Evolutionary conservation across 2,797 vertebrate genomes (phyloP).

Genomic region (Psittacula derbiana): DNA sequence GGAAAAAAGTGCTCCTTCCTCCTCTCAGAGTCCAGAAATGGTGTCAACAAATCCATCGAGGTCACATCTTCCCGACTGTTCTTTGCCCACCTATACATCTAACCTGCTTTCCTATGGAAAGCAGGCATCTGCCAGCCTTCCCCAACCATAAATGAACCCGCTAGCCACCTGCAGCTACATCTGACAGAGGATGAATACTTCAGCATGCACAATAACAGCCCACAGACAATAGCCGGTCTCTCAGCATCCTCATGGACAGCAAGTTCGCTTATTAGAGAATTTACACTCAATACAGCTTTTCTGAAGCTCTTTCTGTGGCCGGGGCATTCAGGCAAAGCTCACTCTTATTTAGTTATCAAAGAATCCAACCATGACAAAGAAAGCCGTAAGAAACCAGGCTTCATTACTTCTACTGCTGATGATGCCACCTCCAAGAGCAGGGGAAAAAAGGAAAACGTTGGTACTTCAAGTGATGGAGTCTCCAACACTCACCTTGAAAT

Average conservation of each 20-base stretch:
- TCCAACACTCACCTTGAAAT: slow-evolving; percentile 41
- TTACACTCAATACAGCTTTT: not conserved
- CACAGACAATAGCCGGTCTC: not conserved
- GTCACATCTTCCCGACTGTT: not conserved
- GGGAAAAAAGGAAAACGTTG: not conserved
- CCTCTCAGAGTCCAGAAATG: not conserved
- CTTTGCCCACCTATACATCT: not conserved
- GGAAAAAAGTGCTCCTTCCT: not conserved
- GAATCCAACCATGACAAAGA: slow-evolving; percentile 38
- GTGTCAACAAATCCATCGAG: not conserved
- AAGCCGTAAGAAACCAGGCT: slow-evolving; percentile 37
- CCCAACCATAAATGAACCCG: not conserved
- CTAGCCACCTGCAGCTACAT: not conserved
- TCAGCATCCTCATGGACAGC: not conserved
- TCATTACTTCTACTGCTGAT: slow-evolving; percentile 20
- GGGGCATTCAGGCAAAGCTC: not conserved
- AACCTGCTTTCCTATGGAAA: not conserved
- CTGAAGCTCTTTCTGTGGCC: not conserved
- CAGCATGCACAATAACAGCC: not conserved
- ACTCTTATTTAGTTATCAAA: slow-evolving; percentile 31
- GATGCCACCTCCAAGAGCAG: not conserved
- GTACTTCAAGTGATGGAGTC: not conserved
- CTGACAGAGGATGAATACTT: not conserved
- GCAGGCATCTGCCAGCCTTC: not conserved
- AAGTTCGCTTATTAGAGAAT: not conserved